Percentiles rank a stretch among this genome's conserved stretches.
Conservation (phyloP, 2,888 invertebrate genomes). For the Hyposoter dolosus region DNA sequence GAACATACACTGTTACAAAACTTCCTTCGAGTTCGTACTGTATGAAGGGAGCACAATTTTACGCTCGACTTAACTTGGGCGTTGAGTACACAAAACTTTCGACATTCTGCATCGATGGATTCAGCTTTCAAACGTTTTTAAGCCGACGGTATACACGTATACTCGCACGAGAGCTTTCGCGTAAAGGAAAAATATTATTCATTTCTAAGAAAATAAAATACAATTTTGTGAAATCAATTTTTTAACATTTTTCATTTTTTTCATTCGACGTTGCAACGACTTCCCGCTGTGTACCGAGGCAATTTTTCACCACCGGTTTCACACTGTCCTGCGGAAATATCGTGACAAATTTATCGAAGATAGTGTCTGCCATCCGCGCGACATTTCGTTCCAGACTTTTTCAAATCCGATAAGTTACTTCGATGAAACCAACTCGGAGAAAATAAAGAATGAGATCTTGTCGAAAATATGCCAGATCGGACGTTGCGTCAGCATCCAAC, state of each 20-base stretch:
- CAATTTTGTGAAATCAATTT: not conserved
- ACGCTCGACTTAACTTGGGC: constrained; percentile 61
- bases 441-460: constrained; percentile 21
- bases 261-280: not conserved
- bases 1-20: constrained; percentile 53
- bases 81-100: constrained; percentile 60
- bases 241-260: not conserved
- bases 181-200: constrained; percentile 1
- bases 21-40: constrained; percentile 44
- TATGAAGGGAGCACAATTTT: constrained; percentile 66
- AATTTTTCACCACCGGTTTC: not conserved
- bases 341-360: not conserved
- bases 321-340: not conserved
- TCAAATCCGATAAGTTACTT: constrained; percentile 59
- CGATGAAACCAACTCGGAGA: constrained; percentile 30
- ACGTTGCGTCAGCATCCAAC: constrained; percentile 39
- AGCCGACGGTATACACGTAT: constrained; percentile 4
- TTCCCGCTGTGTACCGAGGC: not conserved
- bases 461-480: constrained; percentile 55
- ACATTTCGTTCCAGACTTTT: constrained; percentile 25
- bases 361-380: not conserved
- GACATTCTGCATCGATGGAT: constrained; percentile 60
- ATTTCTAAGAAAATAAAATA: not conserved
- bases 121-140: constrained; percentile 44
- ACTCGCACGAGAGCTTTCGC: not conserved